These are phyloP conservation scores for Misgurnus mizolepis DNA, from an alignment of 2,113 vertebrate genomes.

Conservation along the genomic window DNA sequence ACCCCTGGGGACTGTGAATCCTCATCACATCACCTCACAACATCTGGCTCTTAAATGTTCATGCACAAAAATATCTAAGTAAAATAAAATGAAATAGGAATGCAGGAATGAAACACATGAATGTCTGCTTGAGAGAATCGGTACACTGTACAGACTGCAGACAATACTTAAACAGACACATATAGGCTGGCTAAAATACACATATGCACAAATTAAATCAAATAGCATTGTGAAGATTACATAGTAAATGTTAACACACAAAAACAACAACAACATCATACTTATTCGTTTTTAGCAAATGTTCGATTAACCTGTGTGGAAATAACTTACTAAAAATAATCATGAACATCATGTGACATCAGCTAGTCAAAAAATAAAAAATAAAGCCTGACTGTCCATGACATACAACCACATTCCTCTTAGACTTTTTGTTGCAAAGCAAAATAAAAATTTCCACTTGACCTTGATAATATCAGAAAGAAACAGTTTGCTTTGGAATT, in stretches of 20 bases:
- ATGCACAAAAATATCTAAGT: conserved; percentile 56
- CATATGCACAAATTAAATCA: conserved; percentile 51
- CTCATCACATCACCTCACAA: conserved; percentile 88
- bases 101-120: conserved; percentile 84
- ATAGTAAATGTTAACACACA: no score
- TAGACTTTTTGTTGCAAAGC: neutral
- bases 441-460: neutral
- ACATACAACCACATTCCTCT: neutral
- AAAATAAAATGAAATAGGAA: conserved; percentile 71
- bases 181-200: neutral
- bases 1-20: conserved; percentile 91
- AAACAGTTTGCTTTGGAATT: neutral
- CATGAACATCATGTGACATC: neutral
- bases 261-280: no score
- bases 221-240: no score
- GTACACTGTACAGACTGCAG: conserved; percentile 69
- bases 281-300: no score
- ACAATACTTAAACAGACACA: neutral
- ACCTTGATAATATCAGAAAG: conserved; percentile 17
- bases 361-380: neutral
- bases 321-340: neutral
- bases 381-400: neutral
- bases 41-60: conserved; percentile 65
- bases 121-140: conserved; percentile 70
- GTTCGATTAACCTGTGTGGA: no score